Base-by-base conservation (phyloP, 2,113 vertebrate species). In the Numenius arquata region DNA sequence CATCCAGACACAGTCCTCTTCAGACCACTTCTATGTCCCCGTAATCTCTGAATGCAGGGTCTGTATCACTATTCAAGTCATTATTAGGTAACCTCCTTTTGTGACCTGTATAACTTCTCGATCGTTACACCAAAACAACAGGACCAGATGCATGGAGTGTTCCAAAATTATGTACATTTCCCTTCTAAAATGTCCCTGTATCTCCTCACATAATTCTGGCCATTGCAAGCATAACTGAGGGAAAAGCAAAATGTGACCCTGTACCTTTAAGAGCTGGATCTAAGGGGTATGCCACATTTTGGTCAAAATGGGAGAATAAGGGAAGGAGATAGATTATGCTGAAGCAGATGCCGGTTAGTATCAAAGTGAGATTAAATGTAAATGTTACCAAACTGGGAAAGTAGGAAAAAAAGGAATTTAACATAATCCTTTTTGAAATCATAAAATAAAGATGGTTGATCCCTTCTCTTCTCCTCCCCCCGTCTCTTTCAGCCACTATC, bases 341-440 rank as follows among this genome's bases (percentile, higher is more conserved):
- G 72, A 90, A 94, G 47, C 27, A 92, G 48, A 86, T 93, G 53
- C 18, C 84, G 36, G 20, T 52, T 47, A 92, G 12, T 71, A 78
- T 71, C 55, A 91, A 89, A 84, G 32, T 55, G 30, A 95, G 75
- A 95, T 95, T 89, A 89, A 97, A 88, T 63, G 48, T n/a, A 85
- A 97, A 90, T 5, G 3, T 87, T 95, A 94, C 66, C 29, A 84
- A 94, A 91, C 9, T 59, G 18, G 11, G 4, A 25, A 93, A 85
- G 59, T 19, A 88, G 47, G 5, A 43, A 45, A 66, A 93, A 56
- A 61, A 32, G 20, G 66, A 66, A 88, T 91, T 86, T 93, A 91
- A 66, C 48, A 91, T 95, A 95, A 95, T 97, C 77, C 52, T 76
- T 88, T 95, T 81, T 36, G 22, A 89, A 94, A 96, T 93, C 56